A percentile compares a stretch with the other conserved stretches of the same genome.
These are phyloP conservation scores for Metaphire vulgaris DNA, from an alignment of 1,140 invertebrate species.

Conservation along the genomic window DNA sequence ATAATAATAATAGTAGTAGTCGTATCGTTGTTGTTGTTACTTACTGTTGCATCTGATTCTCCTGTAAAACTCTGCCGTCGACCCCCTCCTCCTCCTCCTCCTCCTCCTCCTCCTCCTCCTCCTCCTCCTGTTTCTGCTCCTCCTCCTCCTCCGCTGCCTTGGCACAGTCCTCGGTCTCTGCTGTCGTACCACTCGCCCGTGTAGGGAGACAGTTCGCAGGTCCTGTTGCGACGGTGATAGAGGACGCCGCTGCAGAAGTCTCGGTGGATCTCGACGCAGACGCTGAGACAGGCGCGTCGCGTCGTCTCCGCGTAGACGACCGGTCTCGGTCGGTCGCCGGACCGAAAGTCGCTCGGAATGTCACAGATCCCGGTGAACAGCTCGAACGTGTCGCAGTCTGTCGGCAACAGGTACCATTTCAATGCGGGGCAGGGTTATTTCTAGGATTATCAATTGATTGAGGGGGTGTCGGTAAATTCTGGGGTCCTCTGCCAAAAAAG, in stretches of 20 bases:
- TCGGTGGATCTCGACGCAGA: neutral
- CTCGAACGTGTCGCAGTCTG: constrained; percentile 6
- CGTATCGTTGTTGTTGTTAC: too few relatives aligned
- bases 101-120: neutral
- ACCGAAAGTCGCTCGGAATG: neutral
- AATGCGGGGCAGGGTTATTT: too few relatives aligned
- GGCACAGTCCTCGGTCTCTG: neutral
- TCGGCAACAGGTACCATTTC: neutral
- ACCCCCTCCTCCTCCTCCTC: too few relatives aligned
- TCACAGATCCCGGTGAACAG: constrained; percentile 3
- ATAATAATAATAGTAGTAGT: too few relatives aligned
- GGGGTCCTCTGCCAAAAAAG: too few relatives aligned
- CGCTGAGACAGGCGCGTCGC: neutral
- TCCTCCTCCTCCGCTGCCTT: neutral
- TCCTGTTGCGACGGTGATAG: neutral
- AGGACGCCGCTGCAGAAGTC: constrained; percentile 11
- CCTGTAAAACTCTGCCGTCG: constrained; percentile 11
- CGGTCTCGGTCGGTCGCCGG: neutral
- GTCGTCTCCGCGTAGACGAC: neutral
- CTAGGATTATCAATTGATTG: too few relatives aligned
- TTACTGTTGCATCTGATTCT: constrained; percentile 7
- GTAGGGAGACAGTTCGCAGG: constrained; percentile 11
- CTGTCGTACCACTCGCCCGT: constrained; percentile 9
- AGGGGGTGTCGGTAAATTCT: too few relatives aligned
- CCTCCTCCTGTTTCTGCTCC: too few relatives aligned